Evolutionary conservation across 2,797 vertebrate genomes (phyloP).

Genomic region (Phaenicophaeus curvirostris): DNA sequence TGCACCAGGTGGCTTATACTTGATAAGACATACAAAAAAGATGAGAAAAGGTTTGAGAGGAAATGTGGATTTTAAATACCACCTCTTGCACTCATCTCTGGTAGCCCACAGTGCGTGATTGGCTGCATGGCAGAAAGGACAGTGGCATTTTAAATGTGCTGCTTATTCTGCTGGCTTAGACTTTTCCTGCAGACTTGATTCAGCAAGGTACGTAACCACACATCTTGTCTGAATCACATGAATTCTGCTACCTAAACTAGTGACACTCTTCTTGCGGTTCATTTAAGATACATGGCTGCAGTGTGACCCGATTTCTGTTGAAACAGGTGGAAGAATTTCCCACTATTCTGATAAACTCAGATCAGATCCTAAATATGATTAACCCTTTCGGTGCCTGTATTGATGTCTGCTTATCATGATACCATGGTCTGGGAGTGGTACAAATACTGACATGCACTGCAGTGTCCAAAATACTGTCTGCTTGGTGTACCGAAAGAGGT

Average conservation of each 20-base stretch:
- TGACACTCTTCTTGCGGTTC: not conserved
- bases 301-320: not conserved
- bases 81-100: not conserved
- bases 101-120: not conserved
- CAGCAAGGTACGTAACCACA: not conserved
- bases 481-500: not conserved
- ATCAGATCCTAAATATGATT: not conserved
- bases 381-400: not conserved
- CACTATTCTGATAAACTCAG: not conserved
- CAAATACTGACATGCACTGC: not conserved
- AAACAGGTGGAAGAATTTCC: conserved; percentile 19
- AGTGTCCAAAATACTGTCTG: accelerated
- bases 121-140: not conserved
- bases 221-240: not conserved
- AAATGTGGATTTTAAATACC: not conserved
- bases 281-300: conserved; percentile 1
- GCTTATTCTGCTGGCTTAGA: not conserved
- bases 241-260: not conserved
- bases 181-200: not conserved
- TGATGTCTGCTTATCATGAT: not conserved
- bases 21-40: not conserved
- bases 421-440: accelerated
- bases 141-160: not conserved
- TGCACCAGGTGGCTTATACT: not conserved
- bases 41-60: not conserved